Evolutionary conservation across 2,797 vertebrate genomes (phyloP).

Genomic region (Synanceia verrucosa): DNA sequence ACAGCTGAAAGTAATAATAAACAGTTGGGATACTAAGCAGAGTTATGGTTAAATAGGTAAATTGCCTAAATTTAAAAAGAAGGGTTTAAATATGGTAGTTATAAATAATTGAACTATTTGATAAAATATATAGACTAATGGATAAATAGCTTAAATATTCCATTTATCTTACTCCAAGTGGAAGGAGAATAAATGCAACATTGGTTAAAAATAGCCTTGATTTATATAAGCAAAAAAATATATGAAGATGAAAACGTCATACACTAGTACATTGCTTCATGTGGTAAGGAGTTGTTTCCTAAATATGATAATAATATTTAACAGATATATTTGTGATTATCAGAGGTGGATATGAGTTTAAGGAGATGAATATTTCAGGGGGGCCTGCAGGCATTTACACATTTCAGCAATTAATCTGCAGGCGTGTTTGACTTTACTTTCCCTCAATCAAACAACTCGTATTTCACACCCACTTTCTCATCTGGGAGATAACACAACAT

Average conservation of each 20-base stretch:
- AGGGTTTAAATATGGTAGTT: too few relatives aligned
- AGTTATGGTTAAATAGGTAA: neutral
- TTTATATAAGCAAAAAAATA: too few relatives aligned
- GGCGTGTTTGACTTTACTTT: slow-evolving; percentile 35
- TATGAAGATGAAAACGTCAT: neutral
- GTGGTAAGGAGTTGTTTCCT: neutral
- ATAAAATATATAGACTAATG: neutral
- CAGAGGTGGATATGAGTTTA: slow-evolving; percentile 18
- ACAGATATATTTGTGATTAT: slow-evolving; percentile 18
- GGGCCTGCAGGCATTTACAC: slow-evolving; percentile 47
- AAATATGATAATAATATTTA: neutral
- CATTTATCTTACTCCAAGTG: too few relatives aligned
- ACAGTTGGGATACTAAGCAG: accelerated
- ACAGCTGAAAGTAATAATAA: too few relatives aligned
- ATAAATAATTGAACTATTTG: too few relatives aligned
- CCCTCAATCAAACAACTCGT: slow-evolving; percentile 39
- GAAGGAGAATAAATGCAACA: too few relatives aligned
- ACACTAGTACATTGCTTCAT: neutral
- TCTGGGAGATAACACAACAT: slow-evolving; percentile 54
- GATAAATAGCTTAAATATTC: neutral
- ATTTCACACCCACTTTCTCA: slow-evolving; percentile 50
- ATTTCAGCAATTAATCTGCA: slow-evolving; percentile 33
- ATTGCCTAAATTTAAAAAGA: too few relatives aligned
- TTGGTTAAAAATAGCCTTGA: too few relatives aligned
- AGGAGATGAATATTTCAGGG: slow-evolving; percentile 50